These are phyloP conservation scores for Mesochorus sp. DNA, from an alignment of 2,888 invertebrate species.

Conservation along the genomic window DNA sequence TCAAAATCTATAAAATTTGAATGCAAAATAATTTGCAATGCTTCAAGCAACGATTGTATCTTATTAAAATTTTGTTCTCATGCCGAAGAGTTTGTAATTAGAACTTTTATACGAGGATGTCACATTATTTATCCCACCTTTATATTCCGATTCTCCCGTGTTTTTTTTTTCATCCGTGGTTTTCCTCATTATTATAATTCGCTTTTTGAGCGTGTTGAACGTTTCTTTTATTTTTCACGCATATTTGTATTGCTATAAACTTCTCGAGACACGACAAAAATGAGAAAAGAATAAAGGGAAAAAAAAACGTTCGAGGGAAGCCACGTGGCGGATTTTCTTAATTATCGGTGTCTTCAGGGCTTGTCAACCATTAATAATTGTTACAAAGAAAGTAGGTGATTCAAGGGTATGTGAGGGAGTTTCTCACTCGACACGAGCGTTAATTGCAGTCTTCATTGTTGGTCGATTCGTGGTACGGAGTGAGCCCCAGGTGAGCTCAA, in stretches of 20 bases:
- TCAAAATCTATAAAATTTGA: too few relatives aligned
- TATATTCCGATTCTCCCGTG: background rate
- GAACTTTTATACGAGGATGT: too few relatives aligned
- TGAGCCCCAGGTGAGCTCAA: slow-evolving; percentile 65
- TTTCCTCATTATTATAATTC: slow-evolving; percentile 29
- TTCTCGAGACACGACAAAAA: background rate
- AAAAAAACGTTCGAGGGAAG: slow-evolving; percentile 17
- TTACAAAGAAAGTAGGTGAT: slow-evolving; percentile 53
- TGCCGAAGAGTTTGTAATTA: too few relatives aligned
- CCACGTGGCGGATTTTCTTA: slow-evolving; percentile 19
- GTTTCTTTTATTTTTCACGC: slow-evolving; percentile 12
- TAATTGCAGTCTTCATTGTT: slow-evolving; percentile 65
- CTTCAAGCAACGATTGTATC: too few relatives aligned
- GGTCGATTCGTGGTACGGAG: slow-evolving; percentile 61
- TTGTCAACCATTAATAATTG: slow-evolving; percentile 54
- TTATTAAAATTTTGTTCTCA: too few relatives aligned
- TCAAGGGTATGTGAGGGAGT: slow-evolving; percentile 10
- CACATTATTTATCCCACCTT: too few relatives aligned
- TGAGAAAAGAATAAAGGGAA: slow-evolving; percentile 26
- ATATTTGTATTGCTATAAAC: slow-evolving; percentile 38
- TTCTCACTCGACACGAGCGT: slow-evolving; percentile 49
- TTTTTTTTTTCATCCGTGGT: background rate
- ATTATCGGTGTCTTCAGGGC: slow-evolving; percentile 37
- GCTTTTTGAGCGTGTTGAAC: slow-evolving; percentile 5
- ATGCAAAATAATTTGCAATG: too few relatives aligned